Evolutionary conservation across 35 echinoderm and acorn worm species (phyloP).

Genomic region (Anneissia japonica): DNA sequence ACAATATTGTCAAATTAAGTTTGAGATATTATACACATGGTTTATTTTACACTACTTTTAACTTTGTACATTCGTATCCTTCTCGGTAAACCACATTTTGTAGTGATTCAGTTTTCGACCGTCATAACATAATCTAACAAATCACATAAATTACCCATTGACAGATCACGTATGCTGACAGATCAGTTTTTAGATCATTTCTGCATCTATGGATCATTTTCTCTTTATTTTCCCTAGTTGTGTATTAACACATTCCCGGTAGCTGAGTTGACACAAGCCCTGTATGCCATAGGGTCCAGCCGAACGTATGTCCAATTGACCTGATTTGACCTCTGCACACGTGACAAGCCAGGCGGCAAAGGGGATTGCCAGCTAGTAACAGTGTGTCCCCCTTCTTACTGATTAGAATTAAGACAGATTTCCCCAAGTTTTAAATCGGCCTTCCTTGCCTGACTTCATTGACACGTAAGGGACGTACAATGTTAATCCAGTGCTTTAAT

Average conservation of each 20-base stretch:
- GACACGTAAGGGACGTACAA: constrained; percentile 1
- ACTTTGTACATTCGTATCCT: background rate
- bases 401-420: background rate
- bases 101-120: background rate
- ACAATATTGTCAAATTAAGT: background rate
- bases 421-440: background rate
- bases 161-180: background rate
- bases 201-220: background rate
- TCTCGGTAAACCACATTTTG: background rate
- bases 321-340: background rate
- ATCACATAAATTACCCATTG: background rate
- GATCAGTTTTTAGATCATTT: background rate
- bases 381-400: background rate
- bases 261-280: background rate
- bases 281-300: background rate
- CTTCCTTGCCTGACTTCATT: background rate
- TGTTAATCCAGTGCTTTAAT: background rate
- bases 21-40: background rate
- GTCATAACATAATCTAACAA: background rate
- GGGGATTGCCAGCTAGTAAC: background rate
- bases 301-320: background rate
- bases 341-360: background rate
- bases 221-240: background rate
- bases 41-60: background rate
- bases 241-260: background rate